These are phyloP conservation scores for Sus cebifrons DNA, from an alignment of 2,797 vertebrate species.

Conservation along the genomic window DNA sequence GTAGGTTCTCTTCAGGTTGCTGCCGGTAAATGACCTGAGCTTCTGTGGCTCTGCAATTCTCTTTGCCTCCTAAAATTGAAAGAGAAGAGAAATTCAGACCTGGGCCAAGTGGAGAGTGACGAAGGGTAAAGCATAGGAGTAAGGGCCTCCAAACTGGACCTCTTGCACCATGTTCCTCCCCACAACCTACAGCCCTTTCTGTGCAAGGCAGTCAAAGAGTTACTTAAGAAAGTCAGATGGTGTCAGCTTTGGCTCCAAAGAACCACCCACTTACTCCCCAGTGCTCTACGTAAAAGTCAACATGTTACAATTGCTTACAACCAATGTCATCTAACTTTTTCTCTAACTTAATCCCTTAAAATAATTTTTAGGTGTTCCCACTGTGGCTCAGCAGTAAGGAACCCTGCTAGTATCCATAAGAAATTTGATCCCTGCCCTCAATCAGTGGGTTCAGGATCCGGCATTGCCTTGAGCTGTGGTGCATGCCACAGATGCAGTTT, in stretches of 20 bases:
- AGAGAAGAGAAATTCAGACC: not conserved
- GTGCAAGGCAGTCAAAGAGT: not conserved
- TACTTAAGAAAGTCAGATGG: conserved; percentile 13
- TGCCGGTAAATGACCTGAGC: not conserved
- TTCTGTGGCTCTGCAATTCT: not conserved
- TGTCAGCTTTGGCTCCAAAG: not conserved
- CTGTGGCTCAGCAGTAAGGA: too few relatives aligned
- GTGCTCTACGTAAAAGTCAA: not conserved
- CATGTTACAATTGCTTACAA: not conserved
- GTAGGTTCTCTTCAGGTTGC: not conserved
- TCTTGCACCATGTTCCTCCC: not conserved
- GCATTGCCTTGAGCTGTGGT: too few relatives aligned
- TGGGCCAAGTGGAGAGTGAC: not conserved
- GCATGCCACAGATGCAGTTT: too few relatives aligned
- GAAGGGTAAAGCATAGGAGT: not conserved
- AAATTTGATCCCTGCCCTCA: too few relatives aligned
- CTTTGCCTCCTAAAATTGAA: conserved; percentile 44
- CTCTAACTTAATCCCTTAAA: not conserved
- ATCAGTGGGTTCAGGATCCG: too few relatives aligned
- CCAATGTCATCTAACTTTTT: not conserved
- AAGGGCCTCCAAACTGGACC: not conserved
- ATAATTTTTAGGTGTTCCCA: not conserved
- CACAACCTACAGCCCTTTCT: not conserved
- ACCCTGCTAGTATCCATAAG: too few relatives aligned
- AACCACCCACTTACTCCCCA: not conserved